A percentile compares a stretch with the other conserved stretches of the same genome.
These are phyloP conservation scores for Nyleta sp. DNA, from an alignment of 2,888 invertebrate genomes.

Conservation along the genomic window DNA sequence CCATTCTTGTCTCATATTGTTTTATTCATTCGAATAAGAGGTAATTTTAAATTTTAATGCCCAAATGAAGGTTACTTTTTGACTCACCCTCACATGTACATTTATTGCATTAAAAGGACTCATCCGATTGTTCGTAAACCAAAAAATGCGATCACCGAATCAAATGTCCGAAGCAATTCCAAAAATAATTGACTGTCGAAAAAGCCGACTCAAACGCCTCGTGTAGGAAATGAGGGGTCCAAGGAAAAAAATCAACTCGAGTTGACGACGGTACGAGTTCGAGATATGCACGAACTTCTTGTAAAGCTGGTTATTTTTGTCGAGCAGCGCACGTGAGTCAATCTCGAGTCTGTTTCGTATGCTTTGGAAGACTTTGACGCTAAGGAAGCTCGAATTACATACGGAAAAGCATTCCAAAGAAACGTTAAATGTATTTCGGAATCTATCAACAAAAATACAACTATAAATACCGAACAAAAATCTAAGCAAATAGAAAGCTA, in stretches of 20 bases:
- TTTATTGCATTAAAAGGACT: too few species aligned
- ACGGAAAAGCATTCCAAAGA: constrained; percentile 52
- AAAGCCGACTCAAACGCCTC: constrained; percentile 9
- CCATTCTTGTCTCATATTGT: too few species aligned
- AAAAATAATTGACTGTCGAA: constrained; percentile 32
- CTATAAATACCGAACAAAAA: constrained; percentile 33
- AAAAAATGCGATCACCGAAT: too few species aligned
- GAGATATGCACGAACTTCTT: constrained; percentile 60
- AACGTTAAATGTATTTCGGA: constrained; percentile 48
- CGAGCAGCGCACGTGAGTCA: constrained; percentile 58
- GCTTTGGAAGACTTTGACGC: constrained; percentile 58
- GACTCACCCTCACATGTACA: too few species aligned
- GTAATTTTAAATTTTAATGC: too few species aligned
- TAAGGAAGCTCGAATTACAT: constrained; percentile 58
- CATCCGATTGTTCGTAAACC: too few species aligned
- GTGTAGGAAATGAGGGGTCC: constrained; percentile 26
- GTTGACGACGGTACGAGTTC: constrained; percentile 52
- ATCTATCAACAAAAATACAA: constrained; percentile 41
- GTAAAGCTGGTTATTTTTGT: constrained; percentile 61
- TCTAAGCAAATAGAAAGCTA: constrained; percentile 3
- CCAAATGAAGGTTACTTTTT: too few species aligned
- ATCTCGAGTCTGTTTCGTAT: constrained; percentile 49
- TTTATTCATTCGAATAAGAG: too few species aligned
- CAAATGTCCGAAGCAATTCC: not conserved
- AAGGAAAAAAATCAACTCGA: constrained; percentile 45